Base-by-base conservation (phyloP, 2,888 invertebrate species). In the Sarcophaga variegata region DNA sequence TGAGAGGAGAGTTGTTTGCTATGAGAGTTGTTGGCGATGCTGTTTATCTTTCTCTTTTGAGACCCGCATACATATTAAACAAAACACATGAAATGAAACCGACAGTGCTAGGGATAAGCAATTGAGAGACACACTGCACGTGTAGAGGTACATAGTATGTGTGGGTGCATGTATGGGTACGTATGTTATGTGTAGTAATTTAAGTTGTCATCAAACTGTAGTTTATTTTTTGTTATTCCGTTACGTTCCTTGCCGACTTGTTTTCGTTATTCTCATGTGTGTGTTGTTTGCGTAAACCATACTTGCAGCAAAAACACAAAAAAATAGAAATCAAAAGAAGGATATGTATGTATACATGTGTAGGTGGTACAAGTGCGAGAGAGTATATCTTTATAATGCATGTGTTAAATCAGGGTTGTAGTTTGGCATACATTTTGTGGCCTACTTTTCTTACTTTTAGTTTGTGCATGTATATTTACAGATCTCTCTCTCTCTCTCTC, bases 381-480 rank as follows among this genome's bases (percentile, higher is more conserved):
- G 14, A 67, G 60, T 69, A 12, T 37, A 72, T 78, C 17, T 67
- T 78, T 78, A 66, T 74, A 64, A 45, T 87, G 81, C 81, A 78
- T 83, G 69, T 67, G 67, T 60, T 85, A 3, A 37, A 86, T 86
- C 80, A 81, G 84, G 82, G 83, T 83, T 75, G 78, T 60, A 83
- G 80, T 86, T 88, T 89, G 88, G 88, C 88, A 87, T 85, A 89
- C 86, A 85, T 88, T 87, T 87, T 75, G 64, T 81, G 83, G 64
- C 81, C 83, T 86, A 87, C 69, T 87, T 87, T 80, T 45, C 3
- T 83, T 27, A 60, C 60, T 70, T 81, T 86, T 37, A 37, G 69
- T 86, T 83, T 81, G 81, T 63, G 71, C 72, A 79, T 86, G 66
- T 72, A 83, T 83, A 76, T 27, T 62, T 37, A 66, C 47, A 72